Evolutionary conservation across 2,888 invertebrate species (phyloP), one percentile per base, ranked within the genome.

Genomic region (Caenorhabditis panamensis): DNA sequence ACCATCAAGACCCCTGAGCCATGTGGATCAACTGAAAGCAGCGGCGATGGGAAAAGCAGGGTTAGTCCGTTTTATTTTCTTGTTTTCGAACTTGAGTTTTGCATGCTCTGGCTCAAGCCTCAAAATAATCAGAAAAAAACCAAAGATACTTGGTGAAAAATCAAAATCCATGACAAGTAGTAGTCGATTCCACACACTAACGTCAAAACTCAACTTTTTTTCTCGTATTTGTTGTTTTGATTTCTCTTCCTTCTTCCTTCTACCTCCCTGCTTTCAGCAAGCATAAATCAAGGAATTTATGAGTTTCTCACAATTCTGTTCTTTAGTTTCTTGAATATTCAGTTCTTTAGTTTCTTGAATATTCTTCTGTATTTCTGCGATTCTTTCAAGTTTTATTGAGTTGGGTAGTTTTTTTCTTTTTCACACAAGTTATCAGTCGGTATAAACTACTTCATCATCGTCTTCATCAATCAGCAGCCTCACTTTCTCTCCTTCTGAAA

Each of bases 11-110:
- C 61, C 59, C 8, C 16, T 75, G 36, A 58, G 61, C 16, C 59
- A 47, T 24, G 18, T 41, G 20, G 75, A 75, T 47, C 75, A 75
- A n/a, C 1, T 75, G 8, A 75, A 75, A 31, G 51, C 71, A 11
- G 54, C 53, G 0, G 47, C 37, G 31, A 44, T 73, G 58, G 49
- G 47, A 9, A 75, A 75, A n/a, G 26, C 66, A 61, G 66, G 59
- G 75, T 75, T 73, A 58, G 72, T 47, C 31, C 4, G 31, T 73
- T 63, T 24, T 24, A 37, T 53, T 69, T 13, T 2, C 11, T 53
- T 53, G 53, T 53, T 53, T 24, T 53, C 11, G 24, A 26, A n/a
- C n/a, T n/a, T n/a, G n/a, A n/a, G 20, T 41, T 22, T 53, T 53
- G 53, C 26, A 26, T 53, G n/a, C n/a, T n/a, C n/a, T n/a, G n/a